Evolutionary conservation across 2,888 invertebrate species (phyloP).

Genomic region (Lycia hirtaria): DNA sequence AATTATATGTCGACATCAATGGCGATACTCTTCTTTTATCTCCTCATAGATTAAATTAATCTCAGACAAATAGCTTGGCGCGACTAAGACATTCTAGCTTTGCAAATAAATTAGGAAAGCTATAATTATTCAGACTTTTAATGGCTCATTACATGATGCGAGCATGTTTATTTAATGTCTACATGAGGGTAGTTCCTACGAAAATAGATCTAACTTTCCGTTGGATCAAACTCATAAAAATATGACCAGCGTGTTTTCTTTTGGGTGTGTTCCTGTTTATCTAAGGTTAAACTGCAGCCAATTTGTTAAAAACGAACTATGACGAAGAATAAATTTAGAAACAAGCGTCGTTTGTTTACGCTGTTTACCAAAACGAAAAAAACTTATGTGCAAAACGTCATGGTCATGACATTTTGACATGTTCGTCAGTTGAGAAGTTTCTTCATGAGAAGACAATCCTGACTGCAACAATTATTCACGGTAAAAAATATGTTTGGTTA

Average conservation of each 20-base stretch:
- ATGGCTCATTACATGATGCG: conserved; percentile 19
- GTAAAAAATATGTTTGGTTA: too few relatives aligned
- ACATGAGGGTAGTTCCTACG: conserved; percentile 1
- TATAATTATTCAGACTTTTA: conserved; percentile 20
- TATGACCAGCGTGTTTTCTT: not conserved
- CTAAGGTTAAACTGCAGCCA: not conserved
- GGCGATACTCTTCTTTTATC: not conserved
- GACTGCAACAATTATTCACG: too few relatives aligned
- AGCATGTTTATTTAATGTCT: conserved; percentile 18
- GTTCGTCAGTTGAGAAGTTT: too few relatives aligned
- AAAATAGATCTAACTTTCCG: conserved; percentile 17
- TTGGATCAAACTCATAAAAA: not conserved
- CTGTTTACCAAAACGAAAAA: too few relatives aligned
- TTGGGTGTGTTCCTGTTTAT: not conserved
- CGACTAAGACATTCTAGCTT: conserved; percentile 8
- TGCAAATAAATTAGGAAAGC: conserved; percentile 10
- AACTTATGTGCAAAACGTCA: too few relatives aligned
- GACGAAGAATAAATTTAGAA: too few relatives aligned
- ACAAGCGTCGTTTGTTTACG: too few relatives aligned
- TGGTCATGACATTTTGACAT: too few relatives aligned
- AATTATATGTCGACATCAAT: not conserved
- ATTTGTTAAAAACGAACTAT: too few relatives aligned
- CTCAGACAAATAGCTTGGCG: conserved; percentile 1
- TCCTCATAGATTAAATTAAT: not conserved
- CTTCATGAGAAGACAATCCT: too few relatives aligned